These are phyloP conservation scores for Leuciscus idus DNA, from an alignment of 2,113 vertebrate species.

Conservation along the genomic window DNA sequence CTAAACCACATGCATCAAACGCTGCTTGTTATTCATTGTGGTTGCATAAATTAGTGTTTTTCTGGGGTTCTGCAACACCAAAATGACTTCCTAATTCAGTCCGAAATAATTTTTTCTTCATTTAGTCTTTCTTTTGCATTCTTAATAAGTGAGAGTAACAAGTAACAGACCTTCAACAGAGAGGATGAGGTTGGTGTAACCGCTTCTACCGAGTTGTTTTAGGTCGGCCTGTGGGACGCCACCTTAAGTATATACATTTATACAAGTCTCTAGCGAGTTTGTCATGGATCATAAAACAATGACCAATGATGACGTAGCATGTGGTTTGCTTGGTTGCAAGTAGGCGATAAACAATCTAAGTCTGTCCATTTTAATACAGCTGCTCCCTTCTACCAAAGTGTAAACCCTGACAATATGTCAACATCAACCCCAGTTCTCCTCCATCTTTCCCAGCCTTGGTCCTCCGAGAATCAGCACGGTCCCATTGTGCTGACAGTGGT, in stretches of 20 bases:
- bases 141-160: neutral
- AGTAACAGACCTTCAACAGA: neutral
- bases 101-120: neutral
- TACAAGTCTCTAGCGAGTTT: conserved; percentile 14
- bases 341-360: neutral
- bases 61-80: neutral
- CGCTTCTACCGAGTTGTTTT: neutral
- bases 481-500: conserved; percentile 92
- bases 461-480: conserved; percentile 73
- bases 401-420: neutral
- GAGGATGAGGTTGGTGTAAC: neutral
- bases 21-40: neutral
- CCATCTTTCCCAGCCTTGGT: neutral
- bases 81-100: neutral
- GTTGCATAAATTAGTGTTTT: neutral
- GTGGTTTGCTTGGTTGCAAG: conserved; percentile 1
- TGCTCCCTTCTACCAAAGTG: neutral
- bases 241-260: conserved; percentile 12
- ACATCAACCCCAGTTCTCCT: neutral
- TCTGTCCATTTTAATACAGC: neutral
- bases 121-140: neutral
- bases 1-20: neutral
- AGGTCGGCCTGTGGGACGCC: neutral
- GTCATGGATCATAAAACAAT: conserved; percentile 3
- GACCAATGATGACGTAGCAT: conserved; percentile 16